phyloP scores from a whole-genome alignment of 2,113 vertebrate genomes.

The Mellivora capensis region DNA sequence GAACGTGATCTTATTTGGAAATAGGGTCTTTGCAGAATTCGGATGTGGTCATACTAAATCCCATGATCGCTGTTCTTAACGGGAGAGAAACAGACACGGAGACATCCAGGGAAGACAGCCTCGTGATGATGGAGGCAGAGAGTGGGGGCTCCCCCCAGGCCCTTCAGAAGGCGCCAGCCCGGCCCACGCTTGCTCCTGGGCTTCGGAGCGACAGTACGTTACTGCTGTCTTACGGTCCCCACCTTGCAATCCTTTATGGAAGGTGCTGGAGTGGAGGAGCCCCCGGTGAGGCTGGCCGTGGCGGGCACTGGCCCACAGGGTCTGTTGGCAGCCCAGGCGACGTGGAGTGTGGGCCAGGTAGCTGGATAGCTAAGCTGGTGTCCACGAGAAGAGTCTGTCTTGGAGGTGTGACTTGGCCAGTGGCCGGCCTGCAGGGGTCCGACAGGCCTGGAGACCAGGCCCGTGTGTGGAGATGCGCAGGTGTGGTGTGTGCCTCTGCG shows the following conservation, averaged over 20 bases:
- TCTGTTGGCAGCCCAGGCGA: not conserved
- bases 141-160: too few species aligned
- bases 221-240: not conserved
- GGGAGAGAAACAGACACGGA: not conserved
- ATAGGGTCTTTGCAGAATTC: not conserved
- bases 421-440: not conserved
- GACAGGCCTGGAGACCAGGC: not conserved
- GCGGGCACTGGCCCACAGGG: not conserved
- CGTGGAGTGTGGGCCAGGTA: not conserved
- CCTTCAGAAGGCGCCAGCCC: not conserved
- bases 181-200: not conserved
- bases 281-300: rapidly evolving
- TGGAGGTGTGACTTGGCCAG: not conserved
- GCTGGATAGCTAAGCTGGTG: not conserved
- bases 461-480: not conserved
- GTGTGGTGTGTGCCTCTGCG: rapidly evolving
- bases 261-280: not conserved
- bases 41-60: not conserved
- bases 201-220: not conserved
- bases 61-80: not conserved
- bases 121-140: not conserved
- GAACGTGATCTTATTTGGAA: not conserved
- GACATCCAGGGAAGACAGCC: not conserved
- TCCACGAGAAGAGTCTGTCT: not conserved
- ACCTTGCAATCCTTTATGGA: not conserved